Evolutionary conservation across 2,797 vertebrate species (phyloP), one percentile per base, ranked within the genome.

Genomic region (Poeciliopsis infans): DNA sequence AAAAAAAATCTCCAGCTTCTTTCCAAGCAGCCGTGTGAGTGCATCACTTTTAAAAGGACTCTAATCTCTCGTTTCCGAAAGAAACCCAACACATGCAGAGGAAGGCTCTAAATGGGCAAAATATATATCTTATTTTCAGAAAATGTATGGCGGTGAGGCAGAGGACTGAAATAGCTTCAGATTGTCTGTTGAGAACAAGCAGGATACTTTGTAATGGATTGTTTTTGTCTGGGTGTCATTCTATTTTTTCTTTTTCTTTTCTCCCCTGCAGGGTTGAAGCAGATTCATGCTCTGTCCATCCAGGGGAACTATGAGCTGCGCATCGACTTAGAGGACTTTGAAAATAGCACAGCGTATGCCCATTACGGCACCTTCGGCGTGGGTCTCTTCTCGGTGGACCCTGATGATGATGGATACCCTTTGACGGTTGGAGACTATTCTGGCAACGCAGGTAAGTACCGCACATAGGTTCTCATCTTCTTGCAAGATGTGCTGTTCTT

Each of bases 341-440:
- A 99, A 88, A 99, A 99, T 0, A 94, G 96, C 93, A 99, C 98
- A 0, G 97, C 97, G 20, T 98, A 95, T 0, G 98, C 98, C 45
- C 98, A 94, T 87, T 99, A 99, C 0, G 95, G 96, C 41, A 97
- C 95, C 83, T 99, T 99, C 0, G 96, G 97, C 0, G 97, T 99
- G 61, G 98, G 98, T 43, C 93, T 99, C 74, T 98, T 98, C 94
- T 99, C 98, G 0, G 98, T 99, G 1, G 97, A 99, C 90, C 95
- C 98, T 0, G 98, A 99, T 83, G 97, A 98, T 83, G 98, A 99
- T 0, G 97, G 98, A 79, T 99, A 98, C 93, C 97, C 98, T 1
- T 83, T 99, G 89, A 97, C 95, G 0, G 92, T 98, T 15, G 95
- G 97, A 0, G 97, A 96, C 91, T 99, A 99, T 90, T 97, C 97